Evolutionary conservation across 1,140 invertebrate species (phyloP).

Genomic region (Zaprionus inermis): DNA sequence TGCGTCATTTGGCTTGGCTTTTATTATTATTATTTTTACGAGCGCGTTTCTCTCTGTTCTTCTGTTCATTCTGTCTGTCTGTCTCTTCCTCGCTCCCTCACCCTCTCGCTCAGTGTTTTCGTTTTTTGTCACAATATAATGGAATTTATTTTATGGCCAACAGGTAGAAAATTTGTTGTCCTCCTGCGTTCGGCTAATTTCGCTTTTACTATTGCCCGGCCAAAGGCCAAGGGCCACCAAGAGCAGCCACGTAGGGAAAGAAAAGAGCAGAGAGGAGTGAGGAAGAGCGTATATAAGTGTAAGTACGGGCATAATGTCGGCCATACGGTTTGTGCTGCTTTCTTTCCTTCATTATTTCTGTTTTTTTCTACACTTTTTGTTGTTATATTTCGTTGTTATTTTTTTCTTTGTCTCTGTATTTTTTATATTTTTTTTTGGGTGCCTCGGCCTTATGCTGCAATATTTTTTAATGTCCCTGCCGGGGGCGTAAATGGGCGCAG

Average conservation of each 20-base stretch:
- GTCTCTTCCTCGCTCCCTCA: not conserved
- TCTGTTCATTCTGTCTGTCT: constrained; percentile 5
- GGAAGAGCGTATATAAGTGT: constrained; percentile 31
- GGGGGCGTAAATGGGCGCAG: constrained; percentile 42
- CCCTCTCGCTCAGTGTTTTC: not conserved
- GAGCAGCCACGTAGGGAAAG: not conserved
- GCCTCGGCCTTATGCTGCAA: constrained; percentile 42
- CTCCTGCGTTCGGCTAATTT: constrained; percentile 71
- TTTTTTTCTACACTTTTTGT: constrained; percentile 33
- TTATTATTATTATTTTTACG: constrained; percentile 65
- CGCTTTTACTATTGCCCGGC: constrained; percentile 73
- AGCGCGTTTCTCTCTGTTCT: constrained; percentile 39
- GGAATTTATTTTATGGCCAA: constrained; percentile 82
- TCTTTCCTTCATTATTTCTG: constrained; percentile 23
- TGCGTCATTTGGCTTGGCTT: constrained; percentile 55
- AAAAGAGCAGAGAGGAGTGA: not conserved
- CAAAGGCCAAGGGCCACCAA: constrained; percentile 47
- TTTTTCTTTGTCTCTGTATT: constrained; percentile 10
- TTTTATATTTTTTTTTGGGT: not conserved
- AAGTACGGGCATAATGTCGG: constrained; percentile 53
- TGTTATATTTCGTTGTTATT: constrained; percentile 6
- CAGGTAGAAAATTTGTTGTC: constrained; percentile 79
- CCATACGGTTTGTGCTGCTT: constrained; percentile 44
- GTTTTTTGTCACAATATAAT: constrained; percentile 65
- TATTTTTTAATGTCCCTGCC: constrained; percentile 73